Base-by-base conservation (phyloP, 2,888 invertebrate genomes). In the Amaurobius ferox region DNA sequence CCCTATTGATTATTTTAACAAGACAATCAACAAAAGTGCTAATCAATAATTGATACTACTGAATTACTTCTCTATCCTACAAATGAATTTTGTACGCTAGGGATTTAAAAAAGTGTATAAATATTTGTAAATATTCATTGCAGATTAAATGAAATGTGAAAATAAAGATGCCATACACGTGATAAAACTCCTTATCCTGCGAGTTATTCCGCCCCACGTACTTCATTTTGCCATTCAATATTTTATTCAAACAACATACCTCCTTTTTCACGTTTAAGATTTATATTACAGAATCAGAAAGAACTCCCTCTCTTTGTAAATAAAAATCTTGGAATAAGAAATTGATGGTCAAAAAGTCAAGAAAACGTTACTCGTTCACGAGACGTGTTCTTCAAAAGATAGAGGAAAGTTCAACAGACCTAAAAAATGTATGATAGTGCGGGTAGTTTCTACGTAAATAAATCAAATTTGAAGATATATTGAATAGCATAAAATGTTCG, bases 231-330 rank as follows among this genome's bases (percentile, higher is more conserved):
- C 44, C 44, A 16, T 44, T 44, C 44, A 44, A 44, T 44, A 44
- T 44, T 44, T 44, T 44, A 44, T 44, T 44, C 44, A 44, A 44
- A 44, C 44, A 44, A 44, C 44, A 44, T 44, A 44, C 44, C 44
- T 44, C 16, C 16, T 44, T 44, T 44, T 35, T 44, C 16, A 7
- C 44, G 6, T 44, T 44, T 44, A 44, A 44, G 44, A 44, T 44
- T 44, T 44, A 44, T 44, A 44, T 44, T 7, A 16, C 6, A 44
- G 6, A 44, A 44, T 44, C 44, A 44, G 44, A 44, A 44, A 44
- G 44, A 7, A 16, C 44, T 44, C 44, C n/a, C n/a, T 44, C 16
- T 44, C 44, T 44, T 44, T 44, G 16, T 44, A 44, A 44, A 44
- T 44, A 44, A 44, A 44, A 44, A 7, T 16, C 44, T 44, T 16